phyloP scores from a whole-genome alignment of 2,888 invertebrate species.

The Polydrusus cervinus region DNA sequence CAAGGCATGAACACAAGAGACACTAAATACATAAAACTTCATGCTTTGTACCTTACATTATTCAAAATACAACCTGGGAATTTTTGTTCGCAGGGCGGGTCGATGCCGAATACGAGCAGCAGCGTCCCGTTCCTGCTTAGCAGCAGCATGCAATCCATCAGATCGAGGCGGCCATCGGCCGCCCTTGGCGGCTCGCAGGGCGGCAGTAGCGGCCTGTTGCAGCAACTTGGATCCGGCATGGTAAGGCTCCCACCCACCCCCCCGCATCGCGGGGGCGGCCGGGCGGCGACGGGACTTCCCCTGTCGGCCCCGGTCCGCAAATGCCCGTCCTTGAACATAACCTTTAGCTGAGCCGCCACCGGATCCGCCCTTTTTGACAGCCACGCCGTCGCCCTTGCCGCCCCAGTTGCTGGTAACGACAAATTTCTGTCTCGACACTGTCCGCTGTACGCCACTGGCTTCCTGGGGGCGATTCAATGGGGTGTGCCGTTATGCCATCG shows the following conservation, averaged over 20 bases:
- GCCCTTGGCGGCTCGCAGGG: slow-evolving; percentile 73
- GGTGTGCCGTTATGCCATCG: not conserved
- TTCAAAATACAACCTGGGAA: not conserved
- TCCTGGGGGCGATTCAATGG: slow-evolving; percentile 35
- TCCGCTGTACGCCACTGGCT: slow-evolving; percentile 44
- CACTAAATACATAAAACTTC: not conserved
- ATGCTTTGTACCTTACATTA: not conserved
- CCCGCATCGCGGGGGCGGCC: slow-evolving; percentile 53
- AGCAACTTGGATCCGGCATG: slow-evolving; percentile 94
- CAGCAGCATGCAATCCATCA: slow-evolving; percentile 84
- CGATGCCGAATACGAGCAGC: slow-evolving; percentile 92
- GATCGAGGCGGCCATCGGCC: slow-evolving; percentile 83
- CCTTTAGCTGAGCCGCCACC: slow-evolving; percentile 74
- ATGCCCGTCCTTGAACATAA: slow-evolving; percentile 85
- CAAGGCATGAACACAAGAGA: not conserved
- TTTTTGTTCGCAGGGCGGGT: slow-evolving; percentile 79
- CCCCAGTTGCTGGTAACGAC: slow-evolving; percentile 54
- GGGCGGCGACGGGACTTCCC: slow-evolving; percentile 53
- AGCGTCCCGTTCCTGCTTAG: slow-evolving; percentile 90
- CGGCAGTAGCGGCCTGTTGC: slow-evolving; percentile 76
- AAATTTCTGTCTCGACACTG: slow-evolving; percentile 52
- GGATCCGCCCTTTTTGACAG: slow-evolving; percentile 59
- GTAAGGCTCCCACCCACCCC: slow-evolving; percentile 80
- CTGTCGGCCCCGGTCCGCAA: slow-evolving; percentile 75
- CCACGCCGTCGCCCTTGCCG: slow-evolving; percentile 56